A percentile compares a stretch with the other conserved stretches of the same genome.
These are phyloP conservation scores for Seriola quinqueradiata DNA, from an alignment of 2,113 vertebrate species.

Conservation along the genomic window DNA sequence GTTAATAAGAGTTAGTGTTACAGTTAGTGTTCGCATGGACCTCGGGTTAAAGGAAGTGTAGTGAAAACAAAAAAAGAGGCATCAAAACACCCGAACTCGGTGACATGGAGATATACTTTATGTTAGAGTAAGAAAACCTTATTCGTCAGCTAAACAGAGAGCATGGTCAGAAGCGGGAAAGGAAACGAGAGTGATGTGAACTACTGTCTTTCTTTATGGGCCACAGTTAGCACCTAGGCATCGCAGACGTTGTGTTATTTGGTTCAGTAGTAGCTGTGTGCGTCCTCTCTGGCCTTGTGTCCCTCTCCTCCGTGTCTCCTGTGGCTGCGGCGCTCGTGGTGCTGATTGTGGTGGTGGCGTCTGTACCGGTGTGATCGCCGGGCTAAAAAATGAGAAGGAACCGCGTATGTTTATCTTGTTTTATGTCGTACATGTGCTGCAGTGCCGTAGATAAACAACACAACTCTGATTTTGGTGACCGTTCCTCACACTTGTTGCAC, in stretches of 20 bases:
- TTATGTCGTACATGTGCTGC: neutral
- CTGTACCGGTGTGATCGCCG: constrained; percentile 90
- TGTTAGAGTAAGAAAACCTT: constrained; percentile 50
- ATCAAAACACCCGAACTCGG: constrained; percentile 50
- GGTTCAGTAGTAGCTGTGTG: constrained; percentile 82
- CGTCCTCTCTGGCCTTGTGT: constrained; percentile 81
- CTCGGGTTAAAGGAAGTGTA: constrained; percentile 56
- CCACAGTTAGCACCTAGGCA: constrained; percentile 69
- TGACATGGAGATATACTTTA: constrained; percentile 25
- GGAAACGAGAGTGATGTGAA: constrained; percentile 35
- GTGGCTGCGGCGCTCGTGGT: constrained; percentile 88
- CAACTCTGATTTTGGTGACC: neutral
- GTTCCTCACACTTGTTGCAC: neutral
- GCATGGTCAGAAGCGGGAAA: constrained; percentile 52
- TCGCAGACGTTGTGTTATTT: constrained; percentile 66
- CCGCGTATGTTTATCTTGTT: neutral
- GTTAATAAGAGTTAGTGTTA: constrained; percentile 49
- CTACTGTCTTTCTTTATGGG: constrained; percentile 71
- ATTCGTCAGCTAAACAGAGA: constrained; percentile 52
- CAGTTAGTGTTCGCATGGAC: constrained; percentile 78
- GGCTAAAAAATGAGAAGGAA: constrained; percentile 77
- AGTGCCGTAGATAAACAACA: neutral
- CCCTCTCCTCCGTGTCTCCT: constrained; percentile 83
- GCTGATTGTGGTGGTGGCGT: constrained; percentile 88
- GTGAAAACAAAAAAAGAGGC: constrained; percentile 40